These are phyloP conservation scores for Bos indicus DNA, from an alignment of 2,113 vertebrate genomes.

Conservation along the genomic window DNA sequence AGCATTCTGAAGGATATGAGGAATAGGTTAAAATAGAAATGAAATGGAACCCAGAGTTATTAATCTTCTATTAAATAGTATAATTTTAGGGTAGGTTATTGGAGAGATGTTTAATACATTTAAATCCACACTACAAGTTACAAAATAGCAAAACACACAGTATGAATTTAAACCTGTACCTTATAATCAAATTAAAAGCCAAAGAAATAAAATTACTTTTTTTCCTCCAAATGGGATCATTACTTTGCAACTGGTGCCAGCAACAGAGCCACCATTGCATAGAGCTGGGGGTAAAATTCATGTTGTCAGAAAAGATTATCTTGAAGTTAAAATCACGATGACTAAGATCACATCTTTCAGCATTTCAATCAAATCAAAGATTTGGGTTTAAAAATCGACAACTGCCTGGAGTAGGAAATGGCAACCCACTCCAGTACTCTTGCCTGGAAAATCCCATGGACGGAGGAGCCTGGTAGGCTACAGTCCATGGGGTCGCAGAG, in stretches of 20 bases:
- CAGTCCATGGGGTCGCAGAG: not conserved
- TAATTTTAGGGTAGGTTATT: not conserved
- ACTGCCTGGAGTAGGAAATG: not conserved
- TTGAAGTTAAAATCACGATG: slow-evolving; percentile 10
- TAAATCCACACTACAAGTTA: not conserved
- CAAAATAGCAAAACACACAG: not conserved
- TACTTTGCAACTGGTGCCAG: not conserved
- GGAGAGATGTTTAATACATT: not conserved
- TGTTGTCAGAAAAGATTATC: not conserved
- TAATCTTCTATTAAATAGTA: not conserved
- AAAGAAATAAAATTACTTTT: not conserved
- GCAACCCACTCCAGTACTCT: not conserved
- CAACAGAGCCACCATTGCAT: not conserved
- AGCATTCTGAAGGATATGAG: not conserved
- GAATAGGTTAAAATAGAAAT: not conserved
- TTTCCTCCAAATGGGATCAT: not conserved
- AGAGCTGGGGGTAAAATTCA: not conserved
- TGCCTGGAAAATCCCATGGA: not conserved
- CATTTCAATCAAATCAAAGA: not conserved
- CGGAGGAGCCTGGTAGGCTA: not conserved
- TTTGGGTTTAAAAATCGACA: not conserved
- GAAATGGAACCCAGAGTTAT: not conserved
- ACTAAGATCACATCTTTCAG: not conserved
- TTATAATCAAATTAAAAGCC: not conserved
- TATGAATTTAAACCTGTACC: not conserved